phyloP scores from a whole-genome alignment of 2,113 vertebrate genomes.

The Anthoscopus minutus region DNA sequence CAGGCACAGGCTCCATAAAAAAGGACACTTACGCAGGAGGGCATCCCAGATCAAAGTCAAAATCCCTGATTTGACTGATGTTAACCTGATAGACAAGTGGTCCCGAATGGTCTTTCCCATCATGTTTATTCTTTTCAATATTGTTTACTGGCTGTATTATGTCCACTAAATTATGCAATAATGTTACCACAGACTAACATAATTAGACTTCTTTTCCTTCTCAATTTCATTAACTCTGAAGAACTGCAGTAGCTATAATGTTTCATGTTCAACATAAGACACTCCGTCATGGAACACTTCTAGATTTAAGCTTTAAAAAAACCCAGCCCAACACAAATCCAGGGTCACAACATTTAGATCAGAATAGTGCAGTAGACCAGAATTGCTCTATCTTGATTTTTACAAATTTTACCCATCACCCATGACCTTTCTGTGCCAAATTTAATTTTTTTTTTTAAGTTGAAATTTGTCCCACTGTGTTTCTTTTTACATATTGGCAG shows the following conservation, averaged over 20 bases:
- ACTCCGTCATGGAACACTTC: conserved; percentile 35
- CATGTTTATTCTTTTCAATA: conserved; percentile 90
- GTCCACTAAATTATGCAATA: conserved; percentile 77
- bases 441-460: background rate
- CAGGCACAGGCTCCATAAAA: conserved; percentile 77
- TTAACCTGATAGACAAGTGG: conserved; percentile 96
- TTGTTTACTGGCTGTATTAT: conserved; percentile 95
- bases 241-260: conserved; percentile 49
- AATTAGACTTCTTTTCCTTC: conserved; percentile 42
- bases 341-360: conserved; percentile 21
- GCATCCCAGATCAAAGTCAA: conserved; percentile 93
- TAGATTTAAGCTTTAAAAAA: background rate
- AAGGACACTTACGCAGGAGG: conserved; percentile 79
- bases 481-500: background rate
- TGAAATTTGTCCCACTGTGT: background rate
- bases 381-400: background rate
- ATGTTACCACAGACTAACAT: background rate
- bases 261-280: conserved; percentile 61
- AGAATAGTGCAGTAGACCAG: background rate
- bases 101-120: conserved; percentile 92
- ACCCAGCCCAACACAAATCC: background rate
- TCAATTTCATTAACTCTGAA: conserved; percentile 51
- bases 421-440: background rate
- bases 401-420: background rate
- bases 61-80: conserved; percentile 92